Base-by-base conservation (phyloP, 2,888 invertebrate genomes). In the Lasiommata megera region DNA sequence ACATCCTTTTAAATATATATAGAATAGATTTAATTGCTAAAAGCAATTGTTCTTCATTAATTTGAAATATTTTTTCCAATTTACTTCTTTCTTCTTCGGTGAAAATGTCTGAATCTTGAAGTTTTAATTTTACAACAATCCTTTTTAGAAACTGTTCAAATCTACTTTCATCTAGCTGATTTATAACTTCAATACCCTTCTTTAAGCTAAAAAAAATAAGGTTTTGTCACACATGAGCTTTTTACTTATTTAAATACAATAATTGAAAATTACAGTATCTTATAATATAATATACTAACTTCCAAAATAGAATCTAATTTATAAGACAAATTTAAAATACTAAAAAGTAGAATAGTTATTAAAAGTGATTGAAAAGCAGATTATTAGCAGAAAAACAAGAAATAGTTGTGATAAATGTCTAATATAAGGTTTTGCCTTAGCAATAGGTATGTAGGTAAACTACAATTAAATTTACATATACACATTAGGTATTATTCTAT, bases 101-200 rank as follows among this genome's bases (percentile, higher is more conserved):
- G 63, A 90, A 90, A 70, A 88, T 79, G 70, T 88, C 87, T 40
- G 67, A 52, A 38, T 79, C 79, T 62, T 83, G 77, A 46, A 73
- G 65, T 68, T 78, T 85, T 51, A 86, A 60, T 70, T 87, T 89
- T 1, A 74, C 60, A 16, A 83, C 73, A 59, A 89, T 88, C 55
- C 87, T 72, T 41, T 78, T 79, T 1, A 88, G 67, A 63, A 88
- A 86, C 62, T 87, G 86, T 64, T 89, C 88, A 71, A 85, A 89
- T 68, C 82, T 85, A 14, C 70, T 66, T 59, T 80, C 81, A 51
- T 89, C 88, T 1, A 90, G 63, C 40, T 74, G 65, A 64, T 89
- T 90, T 2, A 87, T 71, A 3, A 80, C 62, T 51, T 59, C 57
- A 36, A 88, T 73, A 3, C 89, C 89, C 66, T 82, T 88, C 11